Evolutionary conservation across 2,113 vertebrate genomes (phyloP), one percentile per base, ranked within the genome.

Genomic region (Puma concolor): DNA sequence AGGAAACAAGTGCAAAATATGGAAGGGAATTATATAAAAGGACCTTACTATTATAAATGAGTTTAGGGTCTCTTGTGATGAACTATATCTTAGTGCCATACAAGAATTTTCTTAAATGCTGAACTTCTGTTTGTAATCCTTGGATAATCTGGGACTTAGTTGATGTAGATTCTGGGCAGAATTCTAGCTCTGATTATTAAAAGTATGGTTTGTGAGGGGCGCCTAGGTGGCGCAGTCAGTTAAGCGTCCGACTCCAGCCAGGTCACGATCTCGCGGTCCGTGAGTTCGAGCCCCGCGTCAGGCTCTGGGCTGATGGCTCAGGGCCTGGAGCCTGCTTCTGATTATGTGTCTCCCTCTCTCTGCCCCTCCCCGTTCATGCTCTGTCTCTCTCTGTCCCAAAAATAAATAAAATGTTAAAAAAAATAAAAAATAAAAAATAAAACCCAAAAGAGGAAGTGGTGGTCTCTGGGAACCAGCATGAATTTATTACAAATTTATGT

Each of bases 401-500:
- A 36, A 36, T 36, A 36, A 36, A 36, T 36, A 36, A 36, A 36
- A 36, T 36, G 36, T 36, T 36, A 36, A 36, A 36, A 36, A 36
- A 36, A 36, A 36, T n/a, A n/a, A n/a, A n/a, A n/a, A n/a, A n/a
- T n/a, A n/a, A n/a, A 36, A 36, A 36, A 36, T 36, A 36, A 36
- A 36, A 79, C 50, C 44, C 52, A 79, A 36, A 81, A 87, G 38
- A 90, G 57, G 48, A 79, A 85, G 4, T 90, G 29, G 31, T 85
- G n/a, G 41, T 79, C 12, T 85, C 71, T 85, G 41, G 33, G 23
- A 94, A 94, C 25, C 85, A 60, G 82, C 74, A 79, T 50, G 33
- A 72, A 52, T 50, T 80, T 95, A 72, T 52, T 80, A 87, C n/a
- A 92, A 48, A 63, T n/a, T 41, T 71, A 79, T 69, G 93, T 91